Base-by-base conservation (phyloP, 2,797 vertebrate species). In the Crax fasciolata region DNA sequence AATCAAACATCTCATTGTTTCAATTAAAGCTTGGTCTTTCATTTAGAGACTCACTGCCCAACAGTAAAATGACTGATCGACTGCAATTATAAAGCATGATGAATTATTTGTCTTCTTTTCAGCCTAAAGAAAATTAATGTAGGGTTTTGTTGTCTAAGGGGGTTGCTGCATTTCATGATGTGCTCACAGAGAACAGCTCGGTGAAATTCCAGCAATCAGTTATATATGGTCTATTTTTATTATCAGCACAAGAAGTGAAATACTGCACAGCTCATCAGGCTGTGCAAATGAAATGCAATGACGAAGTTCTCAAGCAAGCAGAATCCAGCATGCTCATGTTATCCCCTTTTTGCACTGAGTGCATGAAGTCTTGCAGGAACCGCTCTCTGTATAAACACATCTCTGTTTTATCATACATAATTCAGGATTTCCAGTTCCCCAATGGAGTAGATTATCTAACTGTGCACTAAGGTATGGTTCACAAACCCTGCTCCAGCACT, bases 401-500 rank as follows among this genome's bases (percentile, higher is more conserved):
- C 80, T 90, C 82, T 92, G 48, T 39, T 91, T 94, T 93, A 94
- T 71, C 90, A 95, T 95, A 84, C 87, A 97, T 97, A 95, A 97
- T 96, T 96, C 91, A 97, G 61, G 76, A 87, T 82, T 92, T 68
- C 57, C 80, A 89, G 0, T 74, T 94, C 83, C 86, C 93, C 0
- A 0, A 15, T 71, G 91, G 74, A 81, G 62, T 8, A 84, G 87
- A 84, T 96, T 91, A 95, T 71, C 87, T 93, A 94, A 95, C 80
- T 81, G 21, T 55, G 52, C 32, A 23, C 85, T 51, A 73, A 94
- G 49, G 77, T 70, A 65, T 3, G 1, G 71, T 51, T 58, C 84
- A 90, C 66, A 94, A 82, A 84, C 35, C 35, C 67, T 90, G 63
- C 71, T 90, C 32, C 55, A 68, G 18, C 65, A 68, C 10, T 14